Evolutionary conservation across 2,113 vertebrate species (phyloP), one percentile per base, ranked within the genome.

Genomic region (Menura novaehollandiae): DNA sequence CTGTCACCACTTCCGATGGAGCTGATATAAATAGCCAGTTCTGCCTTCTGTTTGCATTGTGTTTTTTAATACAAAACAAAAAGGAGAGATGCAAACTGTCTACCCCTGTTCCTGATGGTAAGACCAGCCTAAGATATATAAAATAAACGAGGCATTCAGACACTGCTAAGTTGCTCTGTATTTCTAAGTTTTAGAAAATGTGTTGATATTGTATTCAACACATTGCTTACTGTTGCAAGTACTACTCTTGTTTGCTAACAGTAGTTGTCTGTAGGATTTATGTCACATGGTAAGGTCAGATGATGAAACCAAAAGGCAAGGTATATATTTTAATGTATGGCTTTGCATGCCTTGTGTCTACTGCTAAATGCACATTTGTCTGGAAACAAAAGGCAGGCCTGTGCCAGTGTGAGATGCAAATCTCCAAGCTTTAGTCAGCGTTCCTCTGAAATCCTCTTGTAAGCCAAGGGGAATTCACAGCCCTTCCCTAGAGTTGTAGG

Each of bases 11-110:
- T 98, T 98, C 97, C 90, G 89, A 98, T 97, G 93, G 96, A 96
- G 93, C 79, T 43, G 97, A 97, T 98, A 98, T 98, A 98, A 98
- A 98, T 98, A 98, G 97, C 97, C 95, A 85, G 67, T 63, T 94
- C 97, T 96, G 93, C 96, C 91, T 97, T 96, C 94, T 94, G 84
- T 87, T 95, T 95, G 93, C 60, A 89, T 95, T 97, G 91, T 89
- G 86, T 18, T 75, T 63, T 71, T 56, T 68, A 93, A 95, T 83
- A 84, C 80, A 91, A 95, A 96, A 93, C 90, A 85, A 94, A 91
- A 91, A 85, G 58, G 58, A 81, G 49, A 74, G 55, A 92, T 83
- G 44, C 44, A 86, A 94, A 60, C 46, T 89, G 18, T 64, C 88
- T 93, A n/a, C 52, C 87, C 68, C 5, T 30, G 73, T 58, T 77